Percentiles rank a stretch among this genome's conserved stretches.
Evolutionary conservation across 2,888 invertebrate species (phyloP).

Genomic region (Heliconius erato): DNA sequence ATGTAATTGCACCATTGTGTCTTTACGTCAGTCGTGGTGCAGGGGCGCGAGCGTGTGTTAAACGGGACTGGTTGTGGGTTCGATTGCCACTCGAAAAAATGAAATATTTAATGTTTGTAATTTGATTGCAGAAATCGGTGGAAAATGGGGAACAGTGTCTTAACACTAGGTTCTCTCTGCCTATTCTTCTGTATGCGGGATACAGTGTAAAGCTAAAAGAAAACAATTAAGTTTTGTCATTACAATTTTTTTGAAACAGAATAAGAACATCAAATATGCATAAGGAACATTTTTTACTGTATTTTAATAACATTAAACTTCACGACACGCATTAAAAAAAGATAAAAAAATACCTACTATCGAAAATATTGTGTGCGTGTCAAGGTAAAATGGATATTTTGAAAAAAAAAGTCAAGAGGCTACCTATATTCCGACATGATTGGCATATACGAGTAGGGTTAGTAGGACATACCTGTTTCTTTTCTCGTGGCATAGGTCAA

Average conservation of each 20-base stretch:
- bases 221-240: background rate
- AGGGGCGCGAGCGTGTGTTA: too few relatives aligned
- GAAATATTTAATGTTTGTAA: too few relatives aligned
- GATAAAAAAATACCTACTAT: slow-evolving; percentile 1
- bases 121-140: too few relatives aligned
- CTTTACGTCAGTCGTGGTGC: too few relatives aligned
- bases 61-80: too few relatives aligned
- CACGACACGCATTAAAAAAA: background rate
- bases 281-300: background rate
- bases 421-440: slow-evolving; percentile 55
- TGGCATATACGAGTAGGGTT: slow-evolving; percentile 64
- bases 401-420: slow-evolving; percentile 3
- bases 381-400: slow-evolving; percentile 19
- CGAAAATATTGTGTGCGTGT: background rate
- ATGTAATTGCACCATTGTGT: too few relatives aligned
- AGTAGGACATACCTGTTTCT: slow-evolving; percentile 51
- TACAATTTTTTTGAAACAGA: background rate
- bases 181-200: too few relatives aligned
- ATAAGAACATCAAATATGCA: background rate
- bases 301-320: background rate
- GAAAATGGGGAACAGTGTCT: too few relatives aligned
- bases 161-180: too few relatives aligned
- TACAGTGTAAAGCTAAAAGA: too few relatives aligned
- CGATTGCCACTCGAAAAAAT: too few relatives aligned
- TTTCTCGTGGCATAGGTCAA: slow-evolving; percentile 51